phyloP scores from a whole-genome alignment of 1,140 invertebrate species.

The Carcinoscorpius rotundicauda region DNA sequence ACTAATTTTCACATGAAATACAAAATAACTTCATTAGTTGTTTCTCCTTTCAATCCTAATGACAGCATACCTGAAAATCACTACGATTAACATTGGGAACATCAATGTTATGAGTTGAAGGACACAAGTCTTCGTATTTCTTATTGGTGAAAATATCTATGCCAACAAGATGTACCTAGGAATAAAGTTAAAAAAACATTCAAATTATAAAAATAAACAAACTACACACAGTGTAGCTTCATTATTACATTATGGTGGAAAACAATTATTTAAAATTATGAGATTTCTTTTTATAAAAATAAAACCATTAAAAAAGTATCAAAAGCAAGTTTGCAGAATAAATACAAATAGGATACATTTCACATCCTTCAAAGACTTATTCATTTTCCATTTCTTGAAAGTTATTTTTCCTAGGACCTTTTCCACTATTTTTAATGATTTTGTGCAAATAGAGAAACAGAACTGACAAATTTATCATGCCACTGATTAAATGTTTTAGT shows the following conservation, averaged over 20 bases:
- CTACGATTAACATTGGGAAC: conserved; percentile 94
- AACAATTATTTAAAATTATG: neutral
- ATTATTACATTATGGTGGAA: neutral
- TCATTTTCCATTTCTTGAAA: too few species aligned
- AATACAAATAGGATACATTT: too few species aligned
- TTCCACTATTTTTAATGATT: too few species aligned
- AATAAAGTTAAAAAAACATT: conserved; percentile 9
- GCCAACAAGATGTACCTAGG: conserved; percentile 81
- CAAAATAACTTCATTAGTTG: too few species aligned
- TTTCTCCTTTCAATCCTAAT: too few species aligned
- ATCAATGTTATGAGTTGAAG: conserved; percentile 99
- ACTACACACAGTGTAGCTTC: neutral
- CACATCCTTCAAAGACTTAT: too few species aligned
- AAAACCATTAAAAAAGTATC: neutral
- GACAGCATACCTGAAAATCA: conserved; percentile 64
- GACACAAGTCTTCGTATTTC: conserved; percentile 98
- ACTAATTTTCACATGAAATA: too few species aligned
- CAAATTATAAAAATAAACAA: neutral
- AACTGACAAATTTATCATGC: too few species aligned
- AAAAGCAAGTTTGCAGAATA: too few species aligned
- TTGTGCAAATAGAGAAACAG: too few species aligned
- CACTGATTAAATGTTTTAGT: too few species aligned
- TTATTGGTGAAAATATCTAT: conserved; percentile 95
- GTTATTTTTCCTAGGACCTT: too few species aligned
- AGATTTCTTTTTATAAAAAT: neutral